Evolutionary conservation across 2,113 vertebrate genomes (phyloP), one percentile per base, ranked within the genome.

Genomic region (Entelurus aequoreus): DNA sequence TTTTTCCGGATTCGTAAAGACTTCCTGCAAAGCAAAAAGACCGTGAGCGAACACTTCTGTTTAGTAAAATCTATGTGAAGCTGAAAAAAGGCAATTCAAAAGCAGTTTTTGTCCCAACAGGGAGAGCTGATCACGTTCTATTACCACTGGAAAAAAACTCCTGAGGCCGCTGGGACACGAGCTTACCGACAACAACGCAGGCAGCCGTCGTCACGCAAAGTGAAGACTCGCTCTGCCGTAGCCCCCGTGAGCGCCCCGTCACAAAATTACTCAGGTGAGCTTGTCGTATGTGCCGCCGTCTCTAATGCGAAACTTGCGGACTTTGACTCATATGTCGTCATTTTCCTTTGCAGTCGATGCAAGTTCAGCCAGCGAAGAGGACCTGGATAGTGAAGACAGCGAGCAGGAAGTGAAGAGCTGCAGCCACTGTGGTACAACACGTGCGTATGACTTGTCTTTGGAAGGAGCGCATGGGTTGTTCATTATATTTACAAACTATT

Each of bases 131-230:
- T 99, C 84, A 98, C 94, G 48, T 99, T 98, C 85, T 99, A 99
- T 65, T 99, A 99, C 91, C 97, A 99, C 86, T 99, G 97, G 97
- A 99, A 99, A 91, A 99, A 99, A 84, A 98, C 96, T 5, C 95
- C 97, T 0, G 97, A 99, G 72, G 97, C 96, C 0, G 94, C 95
- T 47, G 95, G 95, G 69, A 96, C 95, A 1, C 92, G 96, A 62
- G 94, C 96, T 44, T 96, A 98, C 72, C 92, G 97, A 14, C 89
- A 97, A 71, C 96, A 97, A 62, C 94, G 96, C 6, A 85, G 95
- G 16, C 96, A 99, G 87, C 94, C 97, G 0, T 94, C 96, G 62
- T 97, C 97, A 80, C 92, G 97, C 75, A 94, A 97, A 78, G 97
- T 97, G 61, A 99, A 99, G 89, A 99, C 97, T 10, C 96, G 95